These are phyloP conservation scores for Psittacula echo DNA, from an alignment of 2,797 vertebrate genomes.

Conservation along the genomic window DNA sequence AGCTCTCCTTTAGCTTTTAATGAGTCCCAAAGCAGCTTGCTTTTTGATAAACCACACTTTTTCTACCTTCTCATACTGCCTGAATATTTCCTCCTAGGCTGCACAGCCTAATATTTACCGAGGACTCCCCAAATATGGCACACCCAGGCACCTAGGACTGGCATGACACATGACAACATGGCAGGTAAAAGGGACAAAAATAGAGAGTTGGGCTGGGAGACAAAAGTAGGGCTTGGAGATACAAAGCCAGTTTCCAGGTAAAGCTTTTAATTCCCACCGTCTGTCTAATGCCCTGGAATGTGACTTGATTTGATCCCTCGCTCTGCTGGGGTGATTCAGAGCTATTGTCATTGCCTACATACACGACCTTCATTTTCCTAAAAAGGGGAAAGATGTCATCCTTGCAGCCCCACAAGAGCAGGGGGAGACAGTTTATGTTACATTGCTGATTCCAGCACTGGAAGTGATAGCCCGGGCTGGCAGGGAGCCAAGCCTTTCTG, in stretches of 20 bases:
- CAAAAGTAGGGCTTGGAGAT: conserved; percentile 36
- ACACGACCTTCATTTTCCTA: background rate
- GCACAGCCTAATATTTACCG: background rate
- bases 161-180: accelerated
- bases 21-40: background rate
- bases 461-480: background rate
- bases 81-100: background rate
- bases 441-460: accelerated
- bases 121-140: background rate
- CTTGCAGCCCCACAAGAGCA: background rate
- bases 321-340: background rate
- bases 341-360: background rate
- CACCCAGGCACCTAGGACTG: background rate
- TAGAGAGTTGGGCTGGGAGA: conserved; percentile 10
- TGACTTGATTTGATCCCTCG: conserved; percentile 34
- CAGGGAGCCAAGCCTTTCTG: background rate
- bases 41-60: background rate
- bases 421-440: background rate
- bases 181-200: conserved; percentile 35
- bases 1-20: background rate
- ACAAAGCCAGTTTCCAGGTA: conserved; percentile 68
- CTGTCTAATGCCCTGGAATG: conserved; percentile 70
- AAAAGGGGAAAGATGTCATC: background rate
- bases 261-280: conserved; percentile 72
- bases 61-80: background rate